phyloP scores from a whole-genome alignment of 1,140 invertebrate genomes.

The Drosophila setifemur region DNA sequence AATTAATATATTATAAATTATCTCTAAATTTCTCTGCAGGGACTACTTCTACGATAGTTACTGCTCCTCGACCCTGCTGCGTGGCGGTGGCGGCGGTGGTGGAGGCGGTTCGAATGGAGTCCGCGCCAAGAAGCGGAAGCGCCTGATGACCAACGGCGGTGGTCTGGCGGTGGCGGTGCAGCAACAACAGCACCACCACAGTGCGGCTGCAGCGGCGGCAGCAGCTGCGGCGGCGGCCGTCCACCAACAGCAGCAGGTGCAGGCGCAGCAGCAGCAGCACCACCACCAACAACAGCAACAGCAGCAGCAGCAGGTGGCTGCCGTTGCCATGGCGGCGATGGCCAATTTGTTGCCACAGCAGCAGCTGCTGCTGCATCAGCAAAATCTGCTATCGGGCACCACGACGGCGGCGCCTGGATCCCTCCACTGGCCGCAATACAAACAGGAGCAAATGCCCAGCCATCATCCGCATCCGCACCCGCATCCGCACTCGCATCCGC shows the following conservation, averaged over 20 bases:
- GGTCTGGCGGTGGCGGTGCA: conserved; percentile 67
- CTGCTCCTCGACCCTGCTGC: conserved; percentile 85
- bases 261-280: conserved; percentile 67
- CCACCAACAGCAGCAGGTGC: conserved; percentile 65
- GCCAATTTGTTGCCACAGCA: conserved; percentile 81
- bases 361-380: conserved; percentile 77
- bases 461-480: conserved; percentile 44
- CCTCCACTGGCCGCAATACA: conserved; percentile 74
- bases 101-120: conserved; percentile 77
- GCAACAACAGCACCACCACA: conserved; percentile 62
- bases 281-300: conserved; percentile 74
- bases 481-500: conserved; percentile 12
- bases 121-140: conserved; percentile 85
- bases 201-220: conserved; percentile 56
- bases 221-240: conserved; percentile 59
- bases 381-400: conserved; percentile 65
- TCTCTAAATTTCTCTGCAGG: conserved; percentile 37
- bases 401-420: conserved; percentile 57
- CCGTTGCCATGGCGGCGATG: conserved; percentile 79
- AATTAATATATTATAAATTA: background rate
- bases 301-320: conserved; percentile 78
- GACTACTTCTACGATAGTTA: conserved; percentile 83
- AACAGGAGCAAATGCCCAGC: conserved; percentile 61
- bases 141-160: conserved; percentile 84
- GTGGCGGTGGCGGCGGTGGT: conserved; percentile 54